Evolutionary conservation across 2,113 vertebrate species (phyloP).

Genomic region (Pelvicachromis taeniatus): DNA sequence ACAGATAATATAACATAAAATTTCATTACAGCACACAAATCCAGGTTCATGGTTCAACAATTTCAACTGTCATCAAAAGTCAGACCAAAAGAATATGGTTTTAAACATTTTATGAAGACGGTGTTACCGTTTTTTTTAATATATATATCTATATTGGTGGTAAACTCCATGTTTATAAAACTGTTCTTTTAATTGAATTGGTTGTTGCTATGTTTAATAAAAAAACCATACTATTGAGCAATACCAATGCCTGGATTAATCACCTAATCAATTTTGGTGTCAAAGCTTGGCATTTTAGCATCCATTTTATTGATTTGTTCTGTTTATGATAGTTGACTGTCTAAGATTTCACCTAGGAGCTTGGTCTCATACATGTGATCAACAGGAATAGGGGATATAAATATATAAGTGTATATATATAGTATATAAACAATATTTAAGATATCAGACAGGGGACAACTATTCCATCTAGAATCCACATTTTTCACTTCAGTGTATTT

Average conservation of each 20-base stretch:
- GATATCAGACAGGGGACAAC: not conserved
- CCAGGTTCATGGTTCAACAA: not conserved
- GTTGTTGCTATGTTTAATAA: not conserved
- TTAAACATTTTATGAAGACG: not conserved
- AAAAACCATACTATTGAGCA: not conserved
- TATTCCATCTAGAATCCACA: not conserved
- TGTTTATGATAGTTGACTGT: not conserved
- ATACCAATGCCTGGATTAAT: not conserved
- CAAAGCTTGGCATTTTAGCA: not conserved
- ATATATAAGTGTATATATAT: not conserved
- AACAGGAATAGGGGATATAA: not conserved
- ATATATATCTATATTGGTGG: not conserved
- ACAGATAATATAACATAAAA: not conserved
- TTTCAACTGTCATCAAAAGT: not conserved
- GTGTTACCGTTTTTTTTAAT: not conserved
- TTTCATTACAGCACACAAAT: not conserved
- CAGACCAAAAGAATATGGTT: not conserved
- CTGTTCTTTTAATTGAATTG: not conserved
- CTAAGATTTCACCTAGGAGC: not conserved
- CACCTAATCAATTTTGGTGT: accelerated
- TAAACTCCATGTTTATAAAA: not conserved
- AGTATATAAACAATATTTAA: not conserved
- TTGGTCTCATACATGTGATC: not conserved
- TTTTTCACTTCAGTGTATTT: not conserved
- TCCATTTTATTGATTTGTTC: not conserved